Evolutionary conservation across 2,888 invertebrate genomes (phyloP).

Genomic region (Drosophila emarginata): DNA sequence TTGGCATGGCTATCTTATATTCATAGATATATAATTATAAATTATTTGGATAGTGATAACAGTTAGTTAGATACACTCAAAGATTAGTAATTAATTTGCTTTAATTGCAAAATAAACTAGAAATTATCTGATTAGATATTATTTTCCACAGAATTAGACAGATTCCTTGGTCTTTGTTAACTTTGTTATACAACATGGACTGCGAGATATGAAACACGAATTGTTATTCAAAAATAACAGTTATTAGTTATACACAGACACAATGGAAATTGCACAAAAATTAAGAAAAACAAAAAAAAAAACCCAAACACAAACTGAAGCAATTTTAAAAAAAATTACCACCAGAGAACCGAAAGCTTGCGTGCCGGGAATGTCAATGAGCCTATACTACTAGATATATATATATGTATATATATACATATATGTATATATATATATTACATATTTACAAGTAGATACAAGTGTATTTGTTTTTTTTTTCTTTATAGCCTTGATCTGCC

Average conservation of each 20-base stretch:
- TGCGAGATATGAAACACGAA: slow-evolving; percentile 38
- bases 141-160: slow-evolving; percentile 29
- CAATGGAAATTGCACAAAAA: slow-evolving; percentile 21
- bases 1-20: not conserved
- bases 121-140: slow-evolving; percentile 15
- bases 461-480: not conserved
- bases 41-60: not conserved
- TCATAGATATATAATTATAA: not conserved
- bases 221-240: slow-evolving; percentile 35
- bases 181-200: slow-evolving; percentile 20
- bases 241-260: slow-evolving; percentile 36
- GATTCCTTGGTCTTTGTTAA: slow-evolving; percentile 13
- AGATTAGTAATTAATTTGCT: slow-evolving; percentile 49
- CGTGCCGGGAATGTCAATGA: slow-evolving; percentile 35
- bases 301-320: not conserved
- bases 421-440: not conserved
- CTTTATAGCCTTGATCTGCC: slow-evolving; percentile 17
- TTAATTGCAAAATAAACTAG: slow-evolving; percentile 50
- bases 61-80: slow-evolving; percentile 12
- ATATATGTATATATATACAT: not conserved
- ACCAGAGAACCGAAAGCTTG: slow-evolving; percentile 21
- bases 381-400: slow-evolving; percentile 6
- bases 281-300: not conserved
- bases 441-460: not conserved
- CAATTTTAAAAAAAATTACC: slow-evolving; percentile 4